Percentiles rank a stretch among this genome's conserved stretches.
phyloP scores from a whole-genome alignment of 2,113 vertebrate genomes.

The Clarias magur region DNA sequence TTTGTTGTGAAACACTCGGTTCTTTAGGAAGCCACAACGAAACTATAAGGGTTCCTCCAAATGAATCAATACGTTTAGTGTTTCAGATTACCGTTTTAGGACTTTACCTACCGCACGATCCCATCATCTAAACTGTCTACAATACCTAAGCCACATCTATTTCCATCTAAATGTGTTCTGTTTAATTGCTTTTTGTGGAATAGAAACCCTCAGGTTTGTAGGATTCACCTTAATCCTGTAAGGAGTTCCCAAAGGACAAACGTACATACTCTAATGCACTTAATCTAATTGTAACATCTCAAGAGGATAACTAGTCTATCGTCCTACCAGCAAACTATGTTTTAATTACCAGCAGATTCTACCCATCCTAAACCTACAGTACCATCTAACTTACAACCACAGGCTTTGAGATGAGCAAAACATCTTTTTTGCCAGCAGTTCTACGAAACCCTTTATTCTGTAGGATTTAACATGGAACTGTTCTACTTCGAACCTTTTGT shows the following conservation, averaged over 20 bases:
- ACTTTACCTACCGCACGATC: background rate
- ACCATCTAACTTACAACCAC: too few species aligned
- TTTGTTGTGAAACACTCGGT: background rate
- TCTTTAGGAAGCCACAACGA: background rate
- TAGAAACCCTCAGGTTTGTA: background rate
- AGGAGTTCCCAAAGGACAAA: background rate
- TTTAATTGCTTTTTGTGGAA: background rate
- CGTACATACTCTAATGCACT: background rate
- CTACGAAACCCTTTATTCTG: background rate
- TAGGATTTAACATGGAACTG: background rate
- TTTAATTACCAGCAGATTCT: background rate
- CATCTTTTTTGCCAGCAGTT: background rate
- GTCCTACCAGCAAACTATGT: background rate
- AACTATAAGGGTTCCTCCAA: background rate
- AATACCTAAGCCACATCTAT: background rate
- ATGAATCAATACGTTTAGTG: background rate
- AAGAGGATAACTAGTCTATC: background rate
- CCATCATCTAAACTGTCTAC: background rate
- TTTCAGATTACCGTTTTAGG: background rate
- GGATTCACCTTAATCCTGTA: background rate
- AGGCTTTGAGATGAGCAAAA: background rate
- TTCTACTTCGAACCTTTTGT: background rate
- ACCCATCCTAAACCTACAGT: background rate
- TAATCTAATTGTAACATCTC: background rate
- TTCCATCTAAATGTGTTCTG: background rate